phyloP scores from a whole-genome alignment of 1,140 invertebrate species.

The Ridgeia piscesae region DNA sequence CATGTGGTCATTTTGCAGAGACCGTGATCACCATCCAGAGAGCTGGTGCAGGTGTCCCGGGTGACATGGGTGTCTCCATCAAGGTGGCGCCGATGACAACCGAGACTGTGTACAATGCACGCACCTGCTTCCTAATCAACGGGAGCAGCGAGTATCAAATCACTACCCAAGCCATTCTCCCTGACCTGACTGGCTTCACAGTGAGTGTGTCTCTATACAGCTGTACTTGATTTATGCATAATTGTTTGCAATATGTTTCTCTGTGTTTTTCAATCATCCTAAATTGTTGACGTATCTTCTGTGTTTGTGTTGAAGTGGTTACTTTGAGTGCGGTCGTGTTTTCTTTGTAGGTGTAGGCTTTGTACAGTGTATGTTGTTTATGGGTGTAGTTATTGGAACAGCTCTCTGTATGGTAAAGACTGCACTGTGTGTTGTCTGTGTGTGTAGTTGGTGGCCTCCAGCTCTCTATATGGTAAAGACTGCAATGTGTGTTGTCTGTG shows the following conservation, averaged over 20 bases:
- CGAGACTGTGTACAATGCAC: slow-evolving; percentile 68
- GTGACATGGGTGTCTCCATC: slow-evolving; percentile 71
- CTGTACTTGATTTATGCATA: not conserved
- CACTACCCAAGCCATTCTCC: slow-evolving; percentile 76
- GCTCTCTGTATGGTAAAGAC: no score
- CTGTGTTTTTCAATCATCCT: no score
- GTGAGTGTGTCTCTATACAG: slow-evolving; percentile 32
- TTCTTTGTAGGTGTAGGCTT: not conserved
- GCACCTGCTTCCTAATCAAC: slow-evolving; percentile 83
- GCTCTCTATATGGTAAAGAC: no score
- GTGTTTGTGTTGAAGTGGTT: not conserved
- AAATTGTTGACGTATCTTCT: not conserved
- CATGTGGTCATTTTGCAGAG: slow-evolving; percentile 52
- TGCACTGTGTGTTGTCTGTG: no score
- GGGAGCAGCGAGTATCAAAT: slow-evolving; percentile 69
- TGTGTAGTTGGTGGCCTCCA: no score
- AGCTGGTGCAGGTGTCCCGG: slow-evolving; percentile 62
- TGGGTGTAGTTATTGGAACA: no score
- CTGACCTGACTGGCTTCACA: slow-evolving; percentile 75
- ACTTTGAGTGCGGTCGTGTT: not conserved
- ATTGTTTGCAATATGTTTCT: no score
- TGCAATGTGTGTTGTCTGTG: no score
- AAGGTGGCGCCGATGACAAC: slow-evolving; percentile 88
- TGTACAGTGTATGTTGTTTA: no score
- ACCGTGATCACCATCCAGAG: slow-evolving; percentile 89